Percentiles rank a stretch among this genome's conserved stretches.
Evolutionary conservation across 1,140 invertebrate genomes (phyloP).

Genomic region (Atta texana): DNA sequence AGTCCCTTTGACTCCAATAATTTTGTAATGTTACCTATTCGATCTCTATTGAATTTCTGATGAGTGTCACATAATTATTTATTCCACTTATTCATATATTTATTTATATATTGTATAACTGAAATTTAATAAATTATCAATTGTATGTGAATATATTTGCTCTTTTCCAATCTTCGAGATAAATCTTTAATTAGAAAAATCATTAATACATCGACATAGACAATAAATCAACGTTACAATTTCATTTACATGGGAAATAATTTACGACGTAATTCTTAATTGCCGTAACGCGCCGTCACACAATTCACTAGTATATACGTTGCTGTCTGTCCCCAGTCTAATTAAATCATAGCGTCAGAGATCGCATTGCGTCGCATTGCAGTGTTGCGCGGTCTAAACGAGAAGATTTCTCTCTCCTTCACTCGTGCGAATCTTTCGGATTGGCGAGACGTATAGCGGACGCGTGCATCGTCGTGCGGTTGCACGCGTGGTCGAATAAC

Average conservation of each 20-base stretch:
- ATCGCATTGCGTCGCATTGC: constrained; percentile 16
- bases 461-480: constrained; percentile 45
- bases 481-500: constrained; percentile 71
- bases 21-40: not conserved
- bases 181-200: not conserved
- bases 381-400: not conserved
- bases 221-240: constrained; percentile 14
- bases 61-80: not conserved
- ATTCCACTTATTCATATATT: not conserved
- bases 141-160: not conserved
- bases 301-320: not conserved
- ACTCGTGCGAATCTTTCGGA: constrained; percentile 50
- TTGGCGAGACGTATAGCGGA: constrained; percentile 8
- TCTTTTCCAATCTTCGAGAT: not conserved
- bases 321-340: constrained; percentile 51
- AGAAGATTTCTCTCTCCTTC: constrained; percentile 15
- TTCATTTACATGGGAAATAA: constrained; percentile 28
- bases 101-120: too few species aligned
- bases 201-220: not conserved
- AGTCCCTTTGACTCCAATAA: not conserved
- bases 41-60: not conserved
- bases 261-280: constrained; percentile 57
- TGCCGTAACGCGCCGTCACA: constrained; percentile 30
- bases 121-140: not conserved
- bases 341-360: constrained; percentile 56